phyloP scores from a whole-genome alignment of 2,797 vertebrate genomes.

The Myotis planiceps region DNA sequence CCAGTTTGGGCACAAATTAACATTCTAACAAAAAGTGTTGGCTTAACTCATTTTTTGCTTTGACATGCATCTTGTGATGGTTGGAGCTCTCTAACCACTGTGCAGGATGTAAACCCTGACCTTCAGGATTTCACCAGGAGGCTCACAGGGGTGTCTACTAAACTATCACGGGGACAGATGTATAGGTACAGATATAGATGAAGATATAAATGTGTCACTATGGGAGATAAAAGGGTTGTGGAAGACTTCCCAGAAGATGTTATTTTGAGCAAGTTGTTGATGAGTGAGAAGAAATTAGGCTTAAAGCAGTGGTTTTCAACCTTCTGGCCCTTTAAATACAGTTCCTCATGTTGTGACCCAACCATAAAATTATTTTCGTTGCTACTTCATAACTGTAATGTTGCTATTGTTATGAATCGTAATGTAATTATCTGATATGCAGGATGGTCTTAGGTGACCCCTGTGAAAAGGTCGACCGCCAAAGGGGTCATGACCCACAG shows the following conservation, averaged over 20 bases:
- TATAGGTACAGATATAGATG: not conserved
- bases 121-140: not conserved
- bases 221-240: not conserved
- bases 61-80: not conserved
- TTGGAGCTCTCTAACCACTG: not conserved
- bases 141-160: not conserved
- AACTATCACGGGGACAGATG: not conserved
- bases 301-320: not conserved
- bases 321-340: too few species aligned
- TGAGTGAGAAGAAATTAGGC: not conserved
- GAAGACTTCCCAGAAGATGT: not conserved
- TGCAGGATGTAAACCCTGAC: not conserved
- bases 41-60: not conserved
- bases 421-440: too few species aligned
- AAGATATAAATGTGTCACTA: not conserved
- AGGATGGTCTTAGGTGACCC: too few species aligned
- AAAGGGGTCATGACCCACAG: too few species aligned
- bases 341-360: too few species aligned
- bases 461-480: too few species aligned
- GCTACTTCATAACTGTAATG: too few species aligned
- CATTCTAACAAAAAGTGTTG: not conserved
- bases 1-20: not conserved
- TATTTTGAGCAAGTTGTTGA: not conserved
- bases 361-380: too few species aligned
- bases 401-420: too few species aligned